Base-by-base conservation (phyloP, 2,888 invertebrate genomes). In the Dolomedes plantarius region DNA sequence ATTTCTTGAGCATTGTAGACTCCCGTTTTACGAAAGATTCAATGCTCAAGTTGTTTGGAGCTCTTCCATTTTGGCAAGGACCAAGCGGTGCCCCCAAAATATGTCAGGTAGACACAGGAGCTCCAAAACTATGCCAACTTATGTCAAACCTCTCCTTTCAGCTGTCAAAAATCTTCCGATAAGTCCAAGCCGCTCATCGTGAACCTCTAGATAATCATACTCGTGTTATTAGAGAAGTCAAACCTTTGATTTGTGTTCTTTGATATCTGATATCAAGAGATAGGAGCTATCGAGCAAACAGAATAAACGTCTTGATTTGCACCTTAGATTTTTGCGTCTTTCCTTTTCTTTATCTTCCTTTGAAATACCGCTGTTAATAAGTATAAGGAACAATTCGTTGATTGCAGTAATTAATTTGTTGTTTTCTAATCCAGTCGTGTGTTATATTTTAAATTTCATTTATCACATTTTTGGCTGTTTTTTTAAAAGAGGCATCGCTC, bases 111-210 rank as follows among this genome's bases (percentile, higher is more conserved):
- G 32, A 31, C 27, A 23, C 32, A 32, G 32, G 23, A 73, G 23
- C 73, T 62, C 23, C 29, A 46, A 11, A 46, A 46, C 46, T 46
- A 29, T 56, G 62, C 23, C 73, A 36, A 27, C 31, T 62, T 62
- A 62, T 56, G 32, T 73, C 73, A 62, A 36, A n/a, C 56, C 62
- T 9, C 62, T 62, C 32, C 62, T 73, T 73, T 73, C 73, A 56
- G 31, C 73, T 73, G 73, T 73, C 73, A 73, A 73, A 73, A 62
- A 11, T 11, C n/a, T 36, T 56, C 23, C 19, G 73, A 73, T 73
- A 73, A 62, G 46, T 62, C 64, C 16, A 64, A 39, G 27, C 64
- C 27, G 32, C 7, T 36, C n/a, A n/a, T n/a, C n/a, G n/a, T n/a
- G n/a, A n/a, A n/a, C n/a, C n/a, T n/a, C n/a, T n/a, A n/a, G 56